These are phyloP conservation scores for Telmatherina bonti DNA, from an alignment of 2,797 vertebrate species.

Conservation along the genomic window DNA sequence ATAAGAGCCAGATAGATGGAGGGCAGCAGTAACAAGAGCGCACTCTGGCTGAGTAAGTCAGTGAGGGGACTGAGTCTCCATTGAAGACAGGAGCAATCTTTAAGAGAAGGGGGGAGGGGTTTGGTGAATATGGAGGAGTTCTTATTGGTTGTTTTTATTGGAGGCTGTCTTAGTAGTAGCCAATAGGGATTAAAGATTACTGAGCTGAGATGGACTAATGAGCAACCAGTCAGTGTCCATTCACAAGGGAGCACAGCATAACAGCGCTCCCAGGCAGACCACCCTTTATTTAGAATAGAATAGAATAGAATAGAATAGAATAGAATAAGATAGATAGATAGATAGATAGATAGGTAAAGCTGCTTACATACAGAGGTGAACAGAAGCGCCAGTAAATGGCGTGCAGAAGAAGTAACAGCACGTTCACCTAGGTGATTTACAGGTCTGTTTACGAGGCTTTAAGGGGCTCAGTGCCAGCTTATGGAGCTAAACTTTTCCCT, in stretches of 20 bases:
- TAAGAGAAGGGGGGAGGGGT: constrained; percentile 84
- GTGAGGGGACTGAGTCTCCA: constrained; percentile 79
- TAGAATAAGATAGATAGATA: background rate
- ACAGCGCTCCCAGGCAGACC: constrained; percentile 40
- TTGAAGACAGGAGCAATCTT: constrained; percentile 86
- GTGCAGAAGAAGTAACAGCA: constrained; percentile 34
- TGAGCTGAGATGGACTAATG: constrained; percentile 56
- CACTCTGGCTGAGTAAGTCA: constrained; percentile 71
- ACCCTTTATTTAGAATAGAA: background rate
- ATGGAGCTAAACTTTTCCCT: constrained; percentile 64
- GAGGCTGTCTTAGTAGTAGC: constrained; percentile 84
- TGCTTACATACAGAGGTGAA: constrained; percentile 3
- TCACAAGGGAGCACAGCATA: constrained; percentile 70
- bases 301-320: too few species aligned
- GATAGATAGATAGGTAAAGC: constrained; percentile 6
- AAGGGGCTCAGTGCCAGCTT: constrained; percentile 67
- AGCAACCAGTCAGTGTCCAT: constrained; percentile 65
- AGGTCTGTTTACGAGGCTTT: constrained; percentile 65
- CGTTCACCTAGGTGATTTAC: constrained; percentile 35
- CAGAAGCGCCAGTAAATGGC: constrained; percentile 12
- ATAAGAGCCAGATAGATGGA: constrained; percentile 58
- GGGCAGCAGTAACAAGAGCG: constrained; percentile 65
- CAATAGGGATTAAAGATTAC: constrained; percentile 60
- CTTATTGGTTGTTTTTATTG: constrained; percentile 81
- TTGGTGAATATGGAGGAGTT: constrained; percentile 77